Evolutionary conservation across 2,797 vertebrate species (phyloP).

Genomic region (Myotis daubentonii): DNA sequence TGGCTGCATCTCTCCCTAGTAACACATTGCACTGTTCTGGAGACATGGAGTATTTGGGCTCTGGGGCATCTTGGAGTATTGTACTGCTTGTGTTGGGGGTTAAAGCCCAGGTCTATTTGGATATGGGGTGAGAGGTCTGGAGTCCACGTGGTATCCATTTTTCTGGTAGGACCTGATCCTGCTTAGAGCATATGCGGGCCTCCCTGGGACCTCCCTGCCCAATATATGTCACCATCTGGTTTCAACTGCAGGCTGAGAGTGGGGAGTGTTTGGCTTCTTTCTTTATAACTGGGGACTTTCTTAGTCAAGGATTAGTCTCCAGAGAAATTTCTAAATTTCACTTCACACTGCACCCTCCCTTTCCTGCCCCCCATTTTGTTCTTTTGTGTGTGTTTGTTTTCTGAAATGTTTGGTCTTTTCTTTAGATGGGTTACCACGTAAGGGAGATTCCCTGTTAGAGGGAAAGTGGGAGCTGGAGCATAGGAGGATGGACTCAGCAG

Average conservation of each 20-base stretch:
- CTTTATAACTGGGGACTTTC: conserved; percentile 22
- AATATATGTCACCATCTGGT: neutral
- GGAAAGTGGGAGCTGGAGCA: neutral
- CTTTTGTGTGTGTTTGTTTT: neutral
- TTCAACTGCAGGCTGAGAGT: neutral
- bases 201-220: neutral
- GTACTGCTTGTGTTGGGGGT: neutral
- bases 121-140: neutral
- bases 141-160: neutral
- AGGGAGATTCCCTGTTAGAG: neutral
- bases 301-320: neutral
- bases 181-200: neutral
- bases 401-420: conserved; percentile 51
- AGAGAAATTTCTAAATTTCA: conserved; percentile 52
- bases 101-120: conserved; percentile 15
- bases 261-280: neutral
- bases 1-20: neutral
- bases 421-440: neutral
- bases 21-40: neutral
- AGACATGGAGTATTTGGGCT: neutral
- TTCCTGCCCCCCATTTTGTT: neutral
- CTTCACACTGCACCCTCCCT: neutral
- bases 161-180: neutral
- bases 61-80: neutral
- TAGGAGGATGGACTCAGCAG: neutral